Percentiles rank a stretch among this genome's conserved stretches.
Evolutionary conservation across 2,888 invertebrate genomes (phyloP).

Genomic region (Lordiphosa andalusiaca): DNA sequence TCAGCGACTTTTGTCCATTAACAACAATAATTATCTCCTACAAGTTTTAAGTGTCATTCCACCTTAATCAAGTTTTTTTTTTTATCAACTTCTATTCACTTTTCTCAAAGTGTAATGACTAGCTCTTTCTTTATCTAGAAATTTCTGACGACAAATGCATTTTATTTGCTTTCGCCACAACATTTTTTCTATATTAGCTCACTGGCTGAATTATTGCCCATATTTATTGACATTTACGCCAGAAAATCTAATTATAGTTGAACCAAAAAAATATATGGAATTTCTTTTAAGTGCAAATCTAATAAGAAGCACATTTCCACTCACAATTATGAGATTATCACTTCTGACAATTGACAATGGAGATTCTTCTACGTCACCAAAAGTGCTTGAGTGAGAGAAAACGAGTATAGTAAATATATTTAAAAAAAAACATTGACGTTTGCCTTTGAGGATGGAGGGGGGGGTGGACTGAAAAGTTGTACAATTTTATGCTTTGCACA

Average conservation of each 20-base stretch:
- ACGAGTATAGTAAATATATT: slow-evolving; percentile 2
- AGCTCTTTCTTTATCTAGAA: slow-evolving; percentile 6
- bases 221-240: slow-evolving; percentile 1
- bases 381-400: not conserved
- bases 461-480: too few relatives aligned
- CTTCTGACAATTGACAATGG: slow-evolving; percentile 1
- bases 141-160: slow-evolving; percentile 17
- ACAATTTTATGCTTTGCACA: too few relatives aligned
- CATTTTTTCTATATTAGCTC: slow-evolving; percentile 20
- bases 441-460: too few relatives aligned
- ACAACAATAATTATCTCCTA: too few relatives aligned
- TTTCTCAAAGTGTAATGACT: not conserved
- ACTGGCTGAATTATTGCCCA: slow-evolving; percentile 6
- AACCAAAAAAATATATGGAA: slow-evolving; percentile 3
- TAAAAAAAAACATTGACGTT: not conserved
- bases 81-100: not conserved
- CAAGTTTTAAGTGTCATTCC: too few relatives aligned
- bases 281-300: slow-evolving; percentile 1
- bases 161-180: slow-evolving; percentile 10
- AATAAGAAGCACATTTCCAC: slow-evolving; percentile 3
- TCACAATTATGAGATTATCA: slow-evolving; percentile 4
- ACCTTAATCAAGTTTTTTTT: too few relatives aligned
- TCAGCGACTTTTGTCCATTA: too few relatives aligned
- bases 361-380: slow-evolving; percentile 1
- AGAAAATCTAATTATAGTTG: slow-evolving; percentile 5